These are phyloP conservation scores for Pempheris klunzingeri DNA, from an alignment of 2,797 vertebrate genomes.

Conservation along the genomic window DNA sequence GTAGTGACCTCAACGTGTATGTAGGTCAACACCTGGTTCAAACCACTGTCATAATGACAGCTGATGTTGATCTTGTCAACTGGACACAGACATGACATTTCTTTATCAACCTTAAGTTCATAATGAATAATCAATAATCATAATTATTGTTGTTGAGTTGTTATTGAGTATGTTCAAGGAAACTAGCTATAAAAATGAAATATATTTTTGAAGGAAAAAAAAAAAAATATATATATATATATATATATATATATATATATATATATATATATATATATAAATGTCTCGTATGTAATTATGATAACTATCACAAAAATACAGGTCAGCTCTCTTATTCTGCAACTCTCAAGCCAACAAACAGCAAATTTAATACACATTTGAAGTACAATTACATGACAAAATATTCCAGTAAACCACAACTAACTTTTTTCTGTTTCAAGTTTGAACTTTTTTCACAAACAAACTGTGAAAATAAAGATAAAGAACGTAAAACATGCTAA, in stretches of 20 bases:
- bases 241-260: too few relatives aligned
- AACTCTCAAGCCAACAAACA: not conserved
- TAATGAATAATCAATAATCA: too few relatives aligned
- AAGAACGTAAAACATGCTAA: not conserved
- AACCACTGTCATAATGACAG: not conserved
- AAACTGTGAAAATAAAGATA: conserved; percentile 1
- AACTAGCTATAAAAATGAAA: not conserved
- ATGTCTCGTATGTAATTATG: too few relatives aligned
- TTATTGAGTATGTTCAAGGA: too few relatives aligned
- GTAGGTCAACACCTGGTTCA: conserved; percentile 45
- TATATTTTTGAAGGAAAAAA: not conserved
- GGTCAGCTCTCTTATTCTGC: not conserved
- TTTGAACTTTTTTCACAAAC: not conserved
- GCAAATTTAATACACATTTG: not conserved
- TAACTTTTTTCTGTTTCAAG: not conserved
- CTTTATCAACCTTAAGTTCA: not conserved
- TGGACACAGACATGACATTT: not conserved
- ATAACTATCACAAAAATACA: not conserved
- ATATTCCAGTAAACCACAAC: not conserved
- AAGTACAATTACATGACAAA: not conserved
- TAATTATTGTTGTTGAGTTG: too few relatives aligned
- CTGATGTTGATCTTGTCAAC: too few relatives aligned
- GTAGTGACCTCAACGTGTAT: conserved; percentile 20
- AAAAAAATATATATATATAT: not conserved
- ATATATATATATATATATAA: too few relatives aligned